These are phyloP conservation scores for Emmelina monodactyla DNA, from an alignment of 2,888 invertebrate genomes.

Conservation along the genomic window DNA sequence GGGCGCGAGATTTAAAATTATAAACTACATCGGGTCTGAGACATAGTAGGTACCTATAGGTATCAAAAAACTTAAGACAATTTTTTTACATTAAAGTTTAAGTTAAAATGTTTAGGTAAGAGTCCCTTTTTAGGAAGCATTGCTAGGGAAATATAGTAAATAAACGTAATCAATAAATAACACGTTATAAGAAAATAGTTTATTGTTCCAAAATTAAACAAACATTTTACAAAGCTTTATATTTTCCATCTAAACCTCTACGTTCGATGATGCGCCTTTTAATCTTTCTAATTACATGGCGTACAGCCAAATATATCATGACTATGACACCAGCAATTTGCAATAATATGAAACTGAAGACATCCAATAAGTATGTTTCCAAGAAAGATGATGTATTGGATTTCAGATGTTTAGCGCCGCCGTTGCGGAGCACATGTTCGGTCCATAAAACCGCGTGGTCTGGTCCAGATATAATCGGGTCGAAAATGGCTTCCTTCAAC, in stretches of 20 bases:
- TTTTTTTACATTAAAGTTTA: too few relatives aligned
- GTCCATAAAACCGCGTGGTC: slow-evolving; percentile 62
- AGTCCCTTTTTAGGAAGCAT: too few relatives aligned
- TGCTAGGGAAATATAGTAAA: too few relatives aligned
- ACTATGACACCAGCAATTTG: too few relatives aligned
- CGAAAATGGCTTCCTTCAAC: slow-evolving; percentile 28
- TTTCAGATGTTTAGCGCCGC: slow-evolving; percentile 46
- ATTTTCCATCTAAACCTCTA: slow-evolving; percentile 29
- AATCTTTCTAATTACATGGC: slow-evolving; percentile 23
- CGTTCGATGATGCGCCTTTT: slow-evolving; percentile 22
- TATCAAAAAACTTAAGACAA: too few relatives aligned
- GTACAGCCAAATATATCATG: slow-evolving; percentile 24
- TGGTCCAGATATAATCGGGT: slow-evolving; percentile 42
- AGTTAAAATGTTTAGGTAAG: too few relatives aligned
- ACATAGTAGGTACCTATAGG: too few relatives aligned
- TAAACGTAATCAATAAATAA: too few relatives aligned
- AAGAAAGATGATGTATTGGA: slow-evolving; percentile 37
- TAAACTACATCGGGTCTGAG: too few relatives aligned
- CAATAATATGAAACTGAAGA: slow-evolving; percentile 12
- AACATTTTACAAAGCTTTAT: slow-evolving; percentile 35
- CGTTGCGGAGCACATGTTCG: slow-evolving; percentile 55
- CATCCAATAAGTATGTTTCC: slow-evolving; percentile 46
- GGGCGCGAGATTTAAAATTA: too few relatives aligned
- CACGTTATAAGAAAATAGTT: too few relatives aligned
- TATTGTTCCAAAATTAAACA: slow-evolving; percentile 2